phyloP scores from a whole-genome alignment of 2,888 invertebrate species.

The Aelia acuminata region DNA sequence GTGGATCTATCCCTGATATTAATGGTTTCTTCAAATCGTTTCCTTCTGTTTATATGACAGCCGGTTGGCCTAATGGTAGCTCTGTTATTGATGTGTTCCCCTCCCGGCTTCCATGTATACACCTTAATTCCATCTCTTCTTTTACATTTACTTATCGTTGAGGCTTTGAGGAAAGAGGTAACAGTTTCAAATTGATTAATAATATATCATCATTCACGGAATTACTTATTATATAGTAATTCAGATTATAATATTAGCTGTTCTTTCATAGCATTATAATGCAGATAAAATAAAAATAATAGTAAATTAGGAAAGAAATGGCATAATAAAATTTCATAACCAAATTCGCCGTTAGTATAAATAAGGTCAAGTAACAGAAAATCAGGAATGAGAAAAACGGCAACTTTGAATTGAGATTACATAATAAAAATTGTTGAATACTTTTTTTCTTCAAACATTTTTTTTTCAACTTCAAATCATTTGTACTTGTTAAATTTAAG shows the following conservation, averaged over 20 bases:
- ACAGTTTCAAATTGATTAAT: neutral
- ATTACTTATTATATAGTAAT: neutral
- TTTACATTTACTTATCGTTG: neutral
- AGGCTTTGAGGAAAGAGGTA: neutral
- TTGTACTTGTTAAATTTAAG: too few relatives aligned
- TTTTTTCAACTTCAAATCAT: too few relatives aligned
- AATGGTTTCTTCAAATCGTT: constrained; percentile 50
- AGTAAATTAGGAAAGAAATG: too few relatives aligned
- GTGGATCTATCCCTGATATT: constrained; percentile 45
- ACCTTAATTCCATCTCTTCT: constrained; percentile 26
- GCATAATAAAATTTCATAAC: too few relatives aligned
- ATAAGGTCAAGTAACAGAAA: too few relatives aligned
- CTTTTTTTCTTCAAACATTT: too few relatives aligned
- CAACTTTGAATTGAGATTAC: too few relatives aligned
- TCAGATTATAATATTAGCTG: neutral
- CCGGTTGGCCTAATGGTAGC: constrained; percentile 5
- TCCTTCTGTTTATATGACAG: constrained; percentile 52
- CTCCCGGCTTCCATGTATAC: neutral
- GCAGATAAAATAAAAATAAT: too few relatives aligned
- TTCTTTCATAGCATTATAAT: too few relatives aligned
- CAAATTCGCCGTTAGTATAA: too few relatives aligned
- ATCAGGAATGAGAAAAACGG: too few relatives aligned
- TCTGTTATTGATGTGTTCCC: constrained; percentile 20
- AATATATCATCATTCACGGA: neutral
- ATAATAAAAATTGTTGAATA: too few relatives aligned